phyloP scores from a whole-genome alignment of 1,140 invertebrate genomes.

The Lepidurus apus region DNA sequence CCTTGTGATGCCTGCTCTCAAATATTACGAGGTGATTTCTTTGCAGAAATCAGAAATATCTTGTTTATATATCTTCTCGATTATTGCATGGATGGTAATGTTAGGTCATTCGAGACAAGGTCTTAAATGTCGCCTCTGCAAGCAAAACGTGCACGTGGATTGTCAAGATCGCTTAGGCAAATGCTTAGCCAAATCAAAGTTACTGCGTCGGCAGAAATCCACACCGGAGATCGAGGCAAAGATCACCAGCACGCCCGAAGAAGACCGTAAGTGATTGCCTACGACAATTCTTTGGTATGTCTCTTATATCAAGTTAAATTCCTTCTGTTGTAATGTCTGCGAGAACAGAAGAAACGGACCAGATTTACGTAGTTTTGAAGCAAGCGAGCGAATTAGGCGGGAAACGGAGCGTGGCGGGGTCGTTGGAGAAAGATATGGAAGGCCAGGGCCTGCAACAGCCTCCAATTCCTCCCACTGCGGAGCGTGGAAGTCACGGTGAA shows the following conservation, averaged over 20 bases:
- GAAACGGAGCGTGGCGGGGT: not conserved
- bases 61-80: not conserved
- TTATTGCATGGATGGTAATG: slow-evolving; percentile 30
- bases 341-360: slow-evolving; percentile 64
- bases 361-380: slow-evolving; percentile 87
- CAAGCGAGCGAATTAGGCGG: slow-evolving; percentile 72
- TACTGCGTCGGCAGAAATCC: slow-evolving; percentile 79
- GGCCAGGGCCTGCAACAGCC: slow-evolving; percentile 27
- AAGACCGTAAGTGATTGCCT: slow-evolving; percentile 41
- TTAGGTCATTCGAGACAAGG: slow-evolving; percentile 87
- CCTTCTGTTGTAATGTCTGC: not conserved
- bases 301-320: not conserved
- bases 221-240: slow-evolving; percentile 54
- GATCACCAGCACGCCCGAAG: slow-evolving; percentile 42
- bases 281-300: not conserved
- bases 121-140: slow-evolving; percentile 79
- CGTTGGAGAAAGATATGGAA: slow-evolving; percentile 20
- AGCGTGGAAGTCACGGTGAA: slow-evolving; percentile 46
- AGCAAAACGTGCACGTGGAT: slow-evolving; percentile 84
- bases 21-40: slow-evolving; percentile 67
- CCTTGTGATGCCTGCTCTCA: slow-evolving; percentile 90
- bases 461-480: slow-evolving; percentile 14
- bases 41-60: not conserved
- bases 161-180: slow-evolving; percentile 72
- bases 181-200: slow-evolving; percentile 73